A percentile compares a stretch with the other conserved stretches of the same genome.
These are phyloP conservation scores for Macrotis lagotis DNA, from an alignment of 2,113 vertebrate species.

Conservation along the genomic window DNA sequence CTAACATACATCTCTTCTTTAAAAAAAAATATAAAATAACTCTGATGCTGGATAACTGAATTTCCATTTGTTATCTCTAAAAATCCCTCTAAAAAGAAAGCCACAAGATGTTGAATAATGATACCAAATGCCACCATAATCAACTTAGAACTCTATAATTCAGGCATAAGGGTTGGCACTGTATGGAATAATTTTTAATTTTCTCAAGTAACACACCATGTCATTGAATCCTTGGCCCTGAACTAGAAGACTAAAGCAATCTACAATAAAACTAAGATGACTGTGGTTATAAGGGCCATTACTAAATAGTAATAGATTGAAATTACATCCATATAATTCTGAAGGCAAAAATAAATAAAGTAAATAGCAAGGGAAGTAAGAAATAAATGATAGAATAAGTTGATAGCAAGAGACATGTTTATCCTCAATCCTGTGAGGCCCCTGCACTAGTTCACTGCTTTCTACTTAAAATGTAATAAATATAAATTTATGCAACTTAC, in stretches of 20 bases:
- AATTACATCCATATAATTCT: constrained; percentile 17
- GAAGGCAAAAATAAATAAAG: constrained; percentile 35
- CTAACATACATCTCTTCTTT: neutral
- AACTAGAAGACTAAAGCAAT: neutral
- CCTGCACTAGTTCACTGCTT: neutral
- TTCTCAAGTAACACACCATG: neutral
- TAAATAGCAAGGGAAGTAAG: constrained; percentile 13
- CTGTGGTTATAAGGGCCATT: neutral
- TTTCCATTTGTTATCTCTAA: neutral
- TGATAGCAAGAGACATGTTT: neutral
- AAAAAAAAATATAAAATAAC: neutral
- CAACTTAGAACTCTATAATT: neutral
- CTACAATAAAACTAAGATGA: neutral
- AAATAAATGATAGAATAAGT: neutral
- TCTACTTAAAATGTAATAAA: constrained; percentile 44
- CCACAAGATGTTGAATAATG: neutral
- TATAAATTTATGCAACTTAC: constrained; percentile 27
- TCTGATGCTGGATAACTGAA: neutral
- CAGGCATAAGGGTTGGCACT: neutral
- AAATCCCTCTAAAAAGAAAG: neutral
- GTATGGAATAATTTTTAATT: neutral
- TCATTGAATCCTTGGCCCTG: too few relatives aligned
- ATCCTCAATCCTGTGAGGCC: neutral
- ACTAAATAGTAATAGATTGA: constrained; percentile 29
- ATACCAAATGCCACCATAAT: neutral